Conservation (phyloP, 2,797 vertebrate genomes). For the Kryptopterus vitreolus region DNA sequence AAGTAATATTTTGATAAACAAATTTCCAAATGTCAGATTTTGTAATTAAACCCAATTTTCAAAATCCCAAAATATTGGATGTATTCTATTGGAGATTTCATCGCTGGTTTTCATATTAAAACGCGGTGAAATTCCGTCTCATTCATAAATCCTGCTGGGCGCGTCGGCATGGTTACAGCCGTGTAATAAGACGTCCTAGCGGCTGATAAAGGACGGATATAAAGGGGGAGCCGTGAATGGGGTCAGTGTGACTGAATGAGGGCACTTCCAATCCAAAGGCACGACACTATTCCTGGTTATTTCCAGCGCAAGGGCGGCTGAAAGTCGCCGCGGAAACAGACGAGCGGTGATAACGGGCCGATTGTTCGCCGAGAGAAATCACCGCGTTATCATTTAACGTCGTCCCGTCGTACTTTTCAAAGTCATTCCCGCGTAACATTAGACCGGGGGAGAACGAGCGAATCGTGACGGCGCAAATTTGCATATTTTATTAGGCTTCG, state of each 20-base stretch:
- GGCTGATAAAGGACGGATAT: constrained; percentile 34
- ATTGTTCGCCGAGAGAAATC: background rate
- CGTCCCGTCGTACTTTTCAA: background rate
- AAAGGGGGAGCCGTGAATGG: constrained; percentile 26
- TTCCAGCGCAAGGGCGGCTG: background rate
- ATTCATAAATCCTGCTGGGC: constrained; percentile 10
- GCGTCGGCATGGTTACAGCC: constrained; percentile 43
- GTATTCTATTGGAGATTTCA: too few relatives aligned
- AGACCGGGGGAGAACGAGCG: background rate
- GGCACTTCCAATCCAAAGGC: constrained; percentile 6
- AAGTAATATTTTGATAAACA: too few relatives aligned
- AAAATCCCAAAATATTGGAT: too few relatives aligned
- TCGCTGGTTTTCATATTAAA: background rate
- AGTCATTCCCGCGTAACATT: background rate
- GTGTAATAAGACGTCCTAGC: constrained; percentile 33
- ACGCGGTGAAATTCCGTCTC: background rate
- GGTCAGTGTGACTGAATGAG: constrained; percentile 42
- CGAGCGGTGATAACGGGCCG: background rate
- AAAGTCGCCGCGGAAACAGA: background rate
- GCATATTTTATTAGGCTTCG: background rate
- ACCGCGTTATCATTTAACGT: background rate
- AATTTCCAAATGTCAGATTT: too few relatives aligned
- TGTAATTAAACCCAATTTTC: too few relatives aligned
- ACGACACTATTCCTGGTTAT: background rate
- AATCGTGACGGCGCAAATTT: background rate